A percentile compares a stretch with the other conserved stretches of the same genome.
These are phyloP conservation scores for Agonopterix heracliana DNA, from an alignment of 2,888 invertebrate genomes.

Conservation along the genomic window DNA sequence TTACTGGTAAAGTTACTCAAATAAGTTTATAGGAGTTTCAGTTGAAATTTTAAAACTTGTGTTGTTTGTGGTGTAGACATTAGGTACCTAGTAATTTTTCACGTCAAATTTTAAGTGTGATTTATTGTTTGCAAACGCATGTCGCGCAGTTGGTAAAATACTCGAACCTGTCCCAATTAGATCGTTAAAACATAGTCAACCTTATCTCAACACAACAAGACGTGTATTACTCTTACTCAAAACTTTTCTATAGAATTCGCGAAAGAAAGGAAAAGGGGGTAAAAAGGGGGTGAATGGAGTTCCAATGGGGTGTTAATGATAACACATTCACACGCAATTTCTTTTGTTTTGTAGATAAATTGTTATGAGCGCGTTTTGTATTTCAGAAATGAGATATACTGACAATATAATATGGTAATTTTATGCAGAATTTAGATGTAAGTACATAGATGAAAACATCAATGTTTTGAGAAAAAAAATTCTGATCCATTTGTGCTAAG, in stretches of 20 bases:
- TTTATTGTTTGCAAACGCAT: too few relatives aligned
- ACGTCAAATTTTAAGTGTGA: too few relatives aligned
- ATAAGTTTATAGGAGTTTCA: too few relatives aligned
- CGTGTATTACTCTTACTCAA: slow-evolving; percentile 72
- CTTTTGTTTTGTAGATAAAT: slow-evolving; percentile 32
- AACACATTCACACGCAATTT: slow-evolving; percentile 46
- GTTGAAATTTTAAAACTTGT: too few relatives aligned
- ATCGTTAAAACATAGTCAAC: slow-evolving; percentile 20
- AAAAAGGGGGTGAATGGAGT: slow-evolving; percentile 8
- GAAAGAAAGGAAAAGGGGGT: slow-evolving; percentile 51
- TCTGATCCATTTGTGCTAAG: too few relatives aligned
- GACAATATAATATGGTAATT: background rate
- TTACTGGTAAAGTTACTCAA: too few relatives aligned
- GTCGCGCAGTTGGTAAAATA: too few relatives aligned
- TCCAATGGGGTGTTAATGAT: slow-evolving; percentile 36
- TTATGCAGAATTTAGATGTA: too few relatives aligned
- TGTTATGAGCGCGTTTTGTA: background rate
- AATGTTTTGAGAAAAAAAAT: too few relatives aligned
- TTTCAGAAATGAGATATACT: background rate
- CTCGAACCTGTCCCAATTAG: background rate
- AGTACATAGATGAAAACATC: too few relatives aligned
- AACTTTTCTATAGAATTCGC: slow-evolving; percentile 68
- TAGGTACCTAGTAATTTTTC: too few relatives aligned
- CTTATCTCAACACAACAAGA: slow-evolving; percentile 49
- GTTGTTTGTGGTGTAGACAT: too few relatives aligned